These are phyloP conservation scores for Lamellibrachia columna DNA, from an alignment of 2,888 invertebrate genomes.

Conservation along the genomic window DNA sequence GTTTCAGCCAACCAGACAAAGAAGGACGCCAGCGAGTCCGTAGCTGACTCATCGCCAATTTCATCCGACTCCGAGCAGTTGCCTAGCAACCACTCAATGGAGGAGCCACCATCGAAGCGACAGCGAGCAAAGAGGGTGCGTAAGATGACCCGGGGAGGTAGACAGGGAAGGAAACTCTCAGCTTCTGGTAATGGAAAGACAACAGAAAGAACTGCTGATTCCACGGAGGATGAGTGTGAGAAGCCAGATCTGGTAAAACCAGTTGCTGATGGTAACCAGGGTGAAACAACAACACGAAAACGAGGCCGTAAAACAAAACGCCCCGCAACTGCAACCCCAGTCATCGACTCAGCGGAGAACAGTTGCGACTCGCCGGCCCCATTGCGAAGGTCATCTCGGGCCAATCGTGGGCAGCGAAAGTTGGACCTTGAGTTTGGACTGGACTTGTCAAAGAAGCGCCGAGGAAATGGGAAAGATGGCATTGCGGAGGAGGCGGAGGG, in stretches of 20 bases:
- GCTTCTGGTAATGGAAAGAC: neutral
- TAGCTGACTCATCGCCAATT: neutral
- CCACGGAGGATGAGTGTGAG: neutral
- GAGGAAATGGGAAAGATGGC: slow-evolving; percentile 20
- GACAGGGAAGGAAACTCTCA: neutral
- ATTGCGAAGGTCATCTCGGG: slow-evolving; percentile 39
- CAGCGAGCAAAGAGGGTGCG: neutral
- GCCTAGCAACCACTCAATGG: neutral
- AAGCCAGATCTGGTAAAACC: neutral
- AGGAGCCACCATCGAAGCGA: slow-evolving; percentile 18
- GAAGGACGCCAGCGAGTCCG: neutral
- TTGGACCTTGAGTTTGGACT: slow-evolving; percentile 25
- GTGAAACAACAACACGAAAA: neutral
- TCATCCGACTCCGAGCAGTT: neutral
- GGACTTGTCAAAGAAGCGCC: slow-evolving; percentile 33
- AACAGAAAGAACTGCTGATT: neutral
- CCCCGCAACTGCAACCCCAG: neutral
- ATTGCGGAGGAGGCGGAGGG: neutral
- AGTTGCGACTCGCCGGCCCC: slow-evolving; percentile 22
- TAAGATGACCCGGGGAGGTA: neutral
- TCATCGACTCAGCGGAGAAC: neutral
- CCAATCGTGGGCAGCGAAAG: slow-evolving; percentile 41
- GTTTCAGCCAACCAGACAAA: neutral
- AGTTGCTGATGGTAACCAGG: neutral
- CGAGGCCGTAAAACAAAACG: slow-evolving; percentile 17